Conservation (phyloP, 2,888 invertebrate species). For the Thymelicus sylvestris region DNA sequence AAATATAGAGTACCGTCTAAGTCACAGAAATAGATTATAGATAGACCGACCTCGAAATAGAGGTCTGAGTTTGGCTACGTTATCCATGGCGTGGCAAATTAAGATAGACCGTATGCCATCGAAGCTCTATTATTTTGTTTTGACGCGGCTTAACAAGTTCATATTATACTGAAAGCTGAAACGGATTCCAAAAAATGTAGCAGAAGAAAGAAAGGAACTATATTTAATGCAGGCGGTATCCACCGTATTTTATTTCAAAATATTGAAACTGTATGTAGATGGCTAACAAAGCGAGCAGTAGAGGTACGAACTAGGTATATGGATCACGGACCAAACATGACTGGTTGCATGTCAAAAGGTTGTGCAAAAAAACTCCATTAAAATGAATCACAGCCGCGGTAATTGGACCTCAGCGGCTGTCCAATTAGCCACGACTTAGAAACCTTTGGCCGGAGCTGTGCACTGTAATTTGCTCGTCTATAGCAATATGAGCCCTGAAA, state of each 20-base stretch:
- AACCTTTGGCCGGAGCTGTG: conserved; percentile 72
- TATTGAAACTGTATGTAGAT: conserved; percentile 8
- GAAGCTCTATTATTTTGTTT: background rate
- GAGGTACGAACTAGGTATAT: conserved; percentile 27
- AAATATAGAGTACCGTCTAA: no score
- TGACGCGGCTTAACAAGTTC: conserved; percentile 1
- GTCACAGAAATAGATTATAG: no score
- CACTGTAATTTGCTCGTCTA: conserved; percentile 63
- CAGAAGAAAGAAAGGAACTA: background rate
- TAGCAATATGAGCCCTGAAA: conserved; percentile 36
- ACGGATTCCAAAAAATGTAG: background rate
- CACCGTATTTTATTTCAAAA: conserved; percentile 2
- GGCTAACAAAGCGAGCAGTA: conserved; percentile 21
- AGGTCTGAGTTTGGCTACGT: no score
- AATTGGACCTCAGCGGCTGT: conserved; percentile 78
- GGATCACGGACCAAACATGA: conserved; percentile 31
- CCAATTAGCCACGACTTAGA: conserved; percentile 83
- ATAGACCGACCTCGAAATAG: no score
- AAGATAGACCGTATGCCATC: no score
- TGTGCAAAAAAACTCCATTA: conserved; percentile 78
- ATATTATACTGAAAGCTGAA: background rate
- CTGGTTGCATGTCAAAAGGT: conserved; percentile 42
- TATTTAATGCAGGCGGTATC: background rate
- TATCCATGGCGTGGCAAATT: no score
- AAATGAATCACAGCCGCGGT: conserved; percentile 81